phyloP scores from a whole-genome alignment of 2,113 vertebrate genomes.

The Cisticola juncidis region DNA sequence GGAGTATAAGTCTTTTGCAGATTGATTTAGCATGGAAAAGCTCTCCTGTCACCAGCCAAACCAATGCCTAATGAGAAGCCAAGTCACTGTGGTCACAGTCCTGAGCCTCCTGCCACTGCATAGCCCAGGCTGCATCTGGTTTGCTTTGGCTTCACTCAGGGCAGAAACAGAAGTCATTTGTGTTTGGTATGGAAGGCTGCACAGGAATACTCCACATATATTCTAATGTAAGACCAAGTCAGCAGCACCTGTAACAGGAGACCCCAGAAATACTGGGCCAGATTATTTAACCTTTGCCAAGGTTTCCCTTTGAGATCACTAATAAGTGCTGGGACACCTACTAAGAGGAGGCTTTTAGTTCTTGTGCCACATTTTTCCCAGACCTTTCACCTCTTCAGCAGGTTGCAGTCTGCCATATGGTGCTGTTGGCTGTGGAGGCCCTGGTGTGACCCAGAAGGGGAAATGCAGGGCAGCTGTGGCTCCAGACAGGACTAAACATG shows the following conservation, averaged over 20 bases:
- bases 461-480: background rate
- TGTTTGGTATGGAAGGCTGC: background rate
- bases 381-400: background rate
- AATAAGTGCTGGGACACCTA: background rate
- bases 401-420: background rate
- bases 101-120: background rate
- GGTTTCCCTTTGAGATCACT: background rate
- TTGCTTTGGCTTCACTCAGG: background rate
- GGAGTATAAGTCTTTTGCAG: background rate
- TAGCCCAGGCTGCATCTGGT: background rate
- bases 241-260: background rate
- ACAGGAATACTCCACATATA: rapidly evolving
- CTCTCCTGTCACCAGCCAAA: background rate
- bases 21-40: background rate
- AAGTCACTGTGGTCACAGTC: background rate
- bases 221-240: background rate
- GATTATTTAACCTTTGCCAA: background rate
- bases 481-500: background rate
- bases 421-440: background rate
- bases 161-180: background rate
- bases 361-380: background rate
- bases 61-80: background rate
- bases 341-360: background rate
- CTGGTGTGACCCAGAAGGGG: background rate
- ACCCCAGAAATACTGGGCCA: background rate